phyloP scores from a whole-genome alignment of 2,113 vertebrate genomes.

The Galemys pyrenaicus region DNA sequence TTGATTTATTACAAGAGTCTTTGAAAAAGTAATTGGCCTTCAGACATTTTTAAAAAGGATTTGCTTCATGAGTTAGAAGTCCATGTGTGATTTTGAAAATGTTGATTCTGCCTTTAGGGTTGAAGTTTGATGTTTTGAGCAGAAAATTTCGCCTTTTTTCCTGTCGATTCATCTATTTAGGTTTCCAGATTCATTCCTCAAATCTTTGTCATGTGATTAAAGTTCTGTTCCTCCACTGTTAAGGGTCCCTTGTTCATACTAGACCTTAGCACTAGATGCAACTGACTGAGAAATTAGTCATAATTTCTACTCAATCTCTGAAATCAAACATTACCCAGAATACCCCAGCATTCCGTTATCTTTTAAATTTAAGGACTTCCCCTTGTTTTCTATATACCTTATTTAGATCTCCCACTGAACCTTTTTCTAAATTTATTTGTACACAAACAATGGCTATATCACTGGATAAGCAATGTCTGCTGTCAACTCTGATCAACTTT shows the following conservation, averaged over 20 bases:
- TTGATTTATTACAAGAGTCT: constrained; percentile 16
- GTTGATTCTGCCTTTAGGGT: not conserved
- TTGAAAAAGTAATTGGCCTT: constrained; percentile 30
- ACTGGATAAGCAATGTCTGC: constrained; percentile 5
- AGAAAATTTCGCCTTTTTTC: not conserved
- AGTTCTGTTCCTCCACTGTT: not conserved
- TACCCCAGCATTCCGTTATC: not conserved
- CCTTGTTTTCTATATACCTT: constrained; percentile 5
- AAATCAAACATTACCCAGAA: constrained; percentile 7
- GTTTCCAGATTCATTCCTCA: constrained; percentile 1
- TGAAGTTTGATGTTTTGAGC: not conserved
- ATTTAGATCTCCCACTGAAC: not conserved
- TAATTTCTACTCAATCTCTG: constrained; percentile 2
- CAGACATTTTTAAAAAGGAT: constrained; percentile 5
- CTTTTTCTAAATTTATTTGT: constrained; percentile 28
- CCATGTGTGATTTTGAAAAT: not conserved
- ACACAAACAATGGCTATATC: constrained; percentile 10
- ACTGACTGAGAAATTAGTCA: constrained; percentile 7
- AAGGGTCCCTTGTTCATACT: not conserved
- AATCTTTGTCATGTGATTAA: not conserved
- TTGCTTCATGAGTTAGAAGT: constrained; percentile 22
- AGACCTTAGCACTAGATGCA: not conserved
- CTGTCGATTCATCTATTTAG: not conserved
- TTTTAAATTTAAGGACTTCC: not conserved
- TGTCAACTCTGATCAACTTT: constrained; percentile 44